Percentiles rank a stretch among this genome's conserved stretches.
phyloP scores from a whole-genome alignment of 2,113 vertebrate genomes.

The Mobula birostris region DNA sequence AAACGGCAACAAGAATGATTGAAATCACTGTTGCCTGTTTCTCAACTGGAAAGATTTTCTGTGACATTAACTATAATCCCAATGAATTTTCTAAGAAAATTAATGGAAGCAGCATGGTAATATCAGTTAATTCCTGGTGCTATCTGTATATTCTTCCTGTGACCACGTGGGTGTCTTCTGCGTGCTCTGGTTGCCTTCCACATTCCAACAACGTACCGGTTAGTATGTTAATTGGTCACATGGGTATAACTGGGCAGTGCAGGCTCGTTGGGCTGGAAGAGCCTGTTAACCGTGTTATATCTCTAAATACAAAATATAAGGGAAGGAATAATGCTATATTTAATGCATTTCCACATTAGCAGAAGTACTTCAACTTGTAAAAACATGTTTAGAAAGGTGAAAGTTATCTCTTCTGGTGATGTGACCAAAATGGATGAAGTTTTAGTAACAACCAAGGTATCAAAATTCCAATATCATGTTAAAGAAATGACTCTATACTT shows the following conservation, averaged over 20 bases:
- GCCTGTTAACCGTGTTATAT: too few species aligned
- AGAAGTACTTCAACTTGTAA: neutral
- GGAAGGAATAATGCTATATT: neutral
- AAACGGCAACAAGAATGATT: too few species aligned
- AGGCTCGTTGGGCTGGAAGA: too few species aligned
- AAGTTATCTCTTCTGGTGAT: neutral
- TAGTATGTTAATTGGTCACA: too few species aligned
- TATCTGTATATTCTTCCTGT: too few species aligned
- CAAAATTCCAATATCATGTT: neutral
- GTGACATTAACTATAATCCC: neutral
- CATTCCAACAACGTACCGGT: too few species aligned
- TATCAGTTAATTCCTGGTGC: too few species aligned
- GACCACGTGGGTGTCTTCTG: too few species aligned
- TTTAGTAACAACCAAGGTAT: neutral
- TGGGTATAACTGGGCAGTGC: too few species aligned
- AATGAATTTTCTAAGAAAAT: neutral
- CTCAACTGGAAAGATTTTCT: neutral
- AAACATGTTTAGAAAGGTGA: neutral
- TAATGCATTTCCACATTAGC: neutral
- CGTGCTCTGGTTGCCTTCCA: too few species aligned
- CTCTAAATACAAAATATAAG: neutral
- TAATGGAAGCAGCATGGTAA: too few species aligned
- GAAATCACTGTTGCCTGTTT: neutral
- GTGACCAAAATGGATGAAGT: neutral
- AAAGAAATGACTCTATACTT: neutral